Evolutionary conservation across 2,113 vertebrate species (phyloP), one percentile per base, ranked within the genome.

Genomic region (Cynoglossus semilaevis): DNA sequence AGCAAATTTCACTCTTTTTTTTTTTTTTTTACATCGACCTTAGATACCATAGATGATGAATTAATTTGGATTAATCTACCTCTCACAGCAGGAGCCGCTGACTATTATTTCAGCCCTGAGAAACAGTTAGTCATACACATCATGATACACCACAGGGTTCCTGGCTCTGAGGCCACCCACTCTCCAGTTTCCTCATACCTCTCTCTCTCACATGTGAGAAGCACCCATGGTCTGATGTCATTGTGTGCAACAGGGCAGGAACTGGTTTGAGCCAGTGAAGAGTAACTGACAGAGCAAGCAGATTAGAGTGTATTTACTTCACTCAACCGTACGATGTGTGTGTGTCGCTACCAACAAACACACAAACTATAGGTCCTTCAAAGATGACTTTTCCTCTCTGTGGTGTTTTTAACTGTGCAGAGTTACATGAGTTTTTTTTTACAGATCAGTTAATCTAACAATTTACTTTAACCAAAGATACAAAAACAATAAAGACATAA

Each of bases 261-360:
- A 89, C 88, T 52, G 83, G 90, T 90, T 87, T 81, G 74, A 85
- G 51, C 91, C 59, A 51, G 86, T n/a, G 22, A 29, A 59, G 34
- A 61, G 69, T 37, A 54, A 71, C 69, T 78, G 50, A 70, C 72
- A 59, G 49, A 74, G 79, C 68, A 43, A 76, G 74, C 69, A 82
- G 86, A 88, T 85, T 86, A 88, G 47, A 68, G 67, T 81, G 18
- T 79, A 58, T 62, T 71, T 61, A 58, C 66, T 63, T 19, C 1
- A 63, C 72, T 80, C 76, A 76, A 80, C 58, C 68, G 52, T 69
- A 47, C 46, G 45, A 34, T 34, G 13, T 29, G 19, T 49, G 12
- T 29, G 19, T 29, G 19, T 22, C 17, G 9, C 38, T 41, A 29
- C 22, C 22, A 29, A 29, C 22, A 29, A 29, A 29, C n/a, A n/a